A percentile compares a stretch with the other conserved stretches of the same genome.
phyloP scores from a whole-genome alignment of 2,888 invertebrate species.

The Cataglyphis livida region DNA sequence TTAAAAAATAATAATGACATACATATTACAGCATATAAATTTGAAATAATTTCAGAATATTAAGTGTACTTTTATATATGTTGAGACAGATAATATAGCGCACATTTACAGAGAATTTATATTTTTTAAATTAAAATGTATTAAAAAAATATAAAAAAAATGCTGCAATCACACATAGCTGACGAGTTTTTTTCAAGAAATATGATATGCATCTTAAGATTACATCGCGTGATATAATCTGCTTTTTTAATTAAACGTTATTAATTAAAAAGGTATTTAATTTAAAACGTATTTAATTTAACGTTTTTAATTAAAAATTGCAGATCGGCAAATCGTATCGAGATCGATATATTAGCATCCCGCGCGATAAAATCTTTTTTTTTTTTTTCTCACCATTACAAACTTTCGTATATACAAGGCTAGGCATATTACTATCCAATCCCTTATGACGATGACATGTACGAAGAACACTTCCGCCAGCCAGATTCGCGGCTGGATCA shows the following conservation, averaged over 20 bases:
- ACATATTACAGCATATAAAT: background rate
- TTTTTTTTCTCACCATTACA: conserved; percentile 55
- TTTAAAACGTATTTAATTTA: background rate
- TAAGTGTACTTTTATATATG: background rate
- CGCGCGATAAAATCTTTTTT: background rate
- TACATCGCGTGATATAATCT: background rate
- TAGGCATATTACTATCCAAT: conserved; percentile 75
- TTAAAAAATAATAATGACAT: background rate
- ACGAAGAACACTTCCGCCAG: conserved; percentile 48
- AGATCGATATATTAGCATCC: background rate
- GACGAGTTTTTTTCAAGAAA: conserved; percentile 3
- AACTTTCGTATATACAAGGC: conserved; percentile 77
- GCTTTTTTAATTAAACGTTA: background rate
- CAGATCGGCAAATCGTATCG: conserved; percentile 5
- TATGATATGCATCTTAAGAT: conserved; percentile 38
- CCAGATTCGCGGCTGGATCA: conserved; percentile 33
- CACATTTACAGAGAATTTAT: conserved; percentile 5
- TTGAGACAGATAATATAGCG: background rate
- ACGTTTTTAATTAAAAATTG: conserved; percentile 13
- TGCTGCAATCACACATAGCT: conserved; percentile 35
- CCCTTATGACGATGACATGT: conserved; percentile 40
- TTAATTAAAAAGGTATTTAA: background rate
- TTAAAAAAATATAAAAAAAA: conserved; percentile 14
- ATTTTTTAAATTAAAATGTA: background rate
- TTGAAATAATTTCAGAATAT: background rate